Base-by-base conservation (phyloP, 2,888 invertebrate genomes). In the Cryptocephalus primarius region DNA sequence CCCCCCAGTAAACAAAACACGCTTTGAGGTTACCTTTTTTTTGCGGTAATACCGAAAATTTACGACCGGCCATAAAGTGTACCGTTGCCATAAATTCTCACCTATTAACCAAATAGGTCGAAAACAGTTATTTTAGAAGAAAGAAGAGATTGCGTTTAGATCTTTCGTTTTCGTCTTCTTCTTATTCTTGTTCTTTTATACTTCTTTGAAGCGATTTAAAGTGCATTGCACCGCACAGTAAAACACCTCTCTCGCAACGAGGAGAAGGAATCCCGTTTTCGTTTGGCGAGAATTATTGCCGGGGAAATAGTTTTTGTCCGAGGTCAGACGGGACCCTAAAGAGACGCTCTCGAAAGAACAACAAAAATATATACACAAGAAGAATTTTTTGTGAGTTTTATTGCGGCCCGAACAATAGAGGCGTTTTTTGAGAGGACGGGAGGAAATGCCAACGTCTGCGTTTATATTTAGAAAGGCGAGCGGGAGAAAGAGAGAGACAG, bases 81-180 rank as follows among this genome's bases (percentile, higher is more conserved):
- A 22, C 22, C 12, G 36, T 11, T 11, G 55, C 55, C 49, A 59
- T 64, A 64, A 64, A 64, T 64, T 58, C 60, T 56, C 55, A 56
- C 58, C 61, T 60, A 61, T 61, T 60, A 62, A 57, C 56, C 61
- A 63, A 63, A 62, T 64, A 60, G 62, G 62, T 60, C 61, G 58
- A 55, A 60, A 59, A 62, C 62, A 58, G 64, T 63, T 63, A 65
- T 62, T 65, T 62, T 48, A 52, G 58, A 45, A 50, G 33, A 4
- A 40, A 40, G 40, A 13, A 22, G n/a, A 22, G 22, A 22, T 22
- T 22, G n/a, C n/a, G n/a, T n/a, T n/a, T n/a, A n/a, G n/a, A n/a
- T n/a, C n/a, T n/a, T n/a, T n/a, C n/a, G 2, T 22, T 22, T 22
- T 22, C 3, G 22, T 6, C 22, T 22, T 22, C 22, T 22, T 22